Percentiles rank a stretch among this genome's conserved stretches.
Evolutionary conservation across 2,888 invertebrate species (phyloP).

Genomic region (Xestia xanthographa): DNA sequence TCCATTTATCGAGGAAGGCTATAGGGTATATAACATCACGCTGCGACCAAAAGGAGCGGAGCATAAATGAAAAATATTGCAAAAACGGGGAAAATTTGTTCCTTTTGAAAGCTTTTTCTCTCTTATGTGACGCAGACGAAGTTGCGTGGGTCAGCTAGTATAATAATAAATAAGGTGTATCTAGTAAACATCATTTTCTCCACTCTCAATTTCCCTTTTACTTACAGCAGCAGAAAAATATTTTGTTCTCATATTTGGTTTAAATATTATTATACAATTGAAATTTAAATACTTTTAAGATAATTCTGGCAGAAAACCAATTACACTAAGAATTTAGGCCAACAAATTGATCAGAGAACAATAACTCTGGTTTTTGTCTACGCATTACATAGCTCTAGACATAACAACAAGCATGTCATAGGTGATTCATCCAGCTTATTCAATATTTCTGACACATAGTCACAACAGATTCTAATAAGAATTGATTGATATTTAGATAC

Average conservation of each 20-base stretch:
- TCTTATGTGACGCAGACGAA: no score
- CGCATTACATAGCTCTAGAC: neutral
- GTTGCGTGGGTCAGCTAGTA: no score
- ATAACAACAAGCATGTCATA: neutral
- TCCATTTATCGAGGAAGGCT: no score
- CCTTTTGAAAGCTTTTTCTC: no score
- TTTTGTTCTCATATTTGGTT: neutral
- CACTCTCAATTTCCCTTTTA: neutral
- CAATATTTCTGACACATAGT: conserved; percentile 44
- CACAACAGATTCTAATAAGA: conserved; percentile 49
- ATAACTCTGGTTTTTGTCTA: neutral
- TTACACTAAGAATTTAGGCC: neutral
- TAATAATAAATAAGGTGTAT: neutral
- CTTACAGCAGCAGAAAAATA: neutral
- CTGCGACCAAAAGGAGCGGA: no score
- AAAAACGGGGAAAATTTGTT: no score
- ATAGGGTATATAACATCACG: no score
- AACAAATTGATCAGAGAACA: neutral
- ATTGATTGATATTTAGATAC: conserved; percentile 3
- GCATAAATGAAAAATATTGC: no score
- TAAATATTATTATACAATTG: neutral
- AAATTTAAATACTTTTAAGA: neutral
- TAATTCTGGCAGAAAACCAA: neutral
- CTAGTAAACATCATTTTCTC: neutral
- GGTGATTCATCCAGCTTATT: conserved; percentile 49